phyloP scores from a whole-genome alignment of 2,113 vertebrate species.

The Anthoscopus minutus region DNA sequence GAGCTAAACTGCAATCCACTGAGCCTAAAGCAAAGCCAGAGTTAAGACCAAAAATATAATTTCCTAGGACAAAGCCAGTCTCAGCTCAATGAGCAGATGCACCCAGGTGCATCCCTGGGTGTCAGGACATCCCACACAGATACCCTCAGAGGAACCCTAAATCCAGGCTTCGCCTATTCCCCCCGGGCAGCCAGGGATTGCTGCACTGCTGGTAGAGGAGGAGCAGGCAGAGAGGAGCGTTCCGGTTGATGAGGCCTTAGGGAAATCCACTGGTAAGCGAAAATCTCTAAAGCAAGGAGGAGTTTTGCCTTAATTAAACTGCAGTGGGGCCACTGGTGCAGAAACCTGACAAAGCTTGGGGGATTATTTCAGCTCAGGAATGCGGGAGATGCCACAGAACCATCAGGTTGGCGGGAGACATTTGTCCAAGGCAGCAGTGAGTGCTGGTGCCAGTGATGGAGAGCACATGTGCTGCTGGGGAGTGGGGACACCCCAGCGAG shows the following conservation, averaged over 20 bases:
- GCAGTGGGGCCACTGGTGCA: not conserved
- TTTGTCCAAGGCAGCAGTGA: not conserved
- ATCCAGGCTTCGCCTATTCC: not conserved
- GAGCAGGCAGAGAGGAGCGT: not conserved
- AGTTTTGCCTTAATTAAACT: constrained; percentile 29
- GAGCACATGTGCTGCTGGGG: not conserved
- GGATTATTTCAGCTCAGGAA: not conserved
- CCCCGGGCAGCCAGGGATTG: not conserved
- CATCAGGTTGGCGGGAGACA: fast-evolving
- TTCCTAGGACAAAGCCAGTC: not conserved
- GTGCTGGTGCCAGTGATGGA: not conserved
- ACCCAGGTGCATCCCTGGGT: not conserved
- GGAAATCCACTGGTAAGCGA: not conserved
- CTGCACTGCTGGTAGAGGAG: not conserved
- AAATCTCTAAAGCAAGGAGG: not conserved
- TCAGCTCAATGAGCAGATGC: not conserved
- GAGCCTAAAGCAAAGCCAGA: not conserved
- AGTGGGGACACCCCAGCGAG: not conserved
- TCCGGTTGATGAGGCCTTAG: not conserved
- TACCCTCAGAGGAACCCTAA: not conserved
- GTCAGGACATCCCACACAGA: not conserved
- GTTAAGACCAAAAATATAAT: not conserved
- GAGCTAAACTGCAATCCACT: not conserved
- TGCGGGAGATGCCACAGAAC: not conserved
- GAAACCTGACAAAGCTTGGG: not conserved